Conservation (phyloP, 1,140 invertebrate genomes). For the Drosophila ohnishii region DNA sequence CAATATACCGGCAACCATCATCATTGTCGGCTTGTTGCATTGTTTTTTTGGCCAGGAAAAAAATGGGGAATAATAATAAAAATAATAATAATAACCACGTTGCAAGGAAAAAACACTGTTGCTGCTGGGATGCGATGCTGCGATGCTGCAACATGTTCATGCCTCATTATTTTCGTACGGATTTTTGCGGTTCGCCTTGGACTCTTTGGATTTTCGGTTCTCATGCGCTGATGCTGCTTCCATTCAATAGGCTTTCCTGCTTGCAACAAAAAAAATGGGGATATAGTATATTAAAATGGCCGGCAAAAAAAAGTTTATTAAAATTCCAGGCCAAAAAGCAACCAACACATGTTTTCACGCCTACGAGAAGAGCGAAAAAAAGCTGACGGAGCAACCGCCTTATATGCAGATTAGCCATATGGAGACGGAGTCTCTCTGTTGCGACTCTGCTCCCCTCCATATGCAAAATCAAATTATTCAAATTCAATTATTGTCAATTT, state of each 20-base stretch:
- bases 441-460: slow-evolving; percentile 19
- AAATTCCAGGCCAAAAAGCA: slow-evolving; percentile 62
- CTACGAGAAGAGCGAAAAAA: slow-evolving; percentile 57
- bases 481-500: slow-evolving; percentile 83
- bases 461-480: slow-evolving; percentile 77
- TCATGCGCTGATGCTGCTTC: slow-evolving; percentile 46
- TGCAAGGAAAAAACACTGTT: slow-evolving; percentile 38
- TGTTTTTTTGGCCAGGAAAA: slow-evolving; percentile 61
- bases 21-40: slow-evolving; percentile 63
- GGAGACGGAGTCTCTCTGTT: slow-evolving; percentile 2
- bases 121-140: slow-evolving; percentile 23
- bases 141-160: slow-evolving; percentile 76
- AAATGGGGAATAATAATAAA: slow-evolving; percentile 62
- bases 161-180: slow-evolving; percentile 81
- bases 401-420: slow-evolving; percentile 79
- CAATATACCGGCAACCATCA: slow-evolving; percentile 64
- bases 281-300: slow-evolving; percentile 15
- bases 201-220: slow-evolving; percentile 49
- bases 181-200: slow-evolving; percentile 77
- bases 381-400: slow-evolving; percentile 67
- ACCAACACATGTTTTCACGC: slow-evolving; percentile 80
- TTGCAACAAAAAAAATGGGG: slow-evolving; percentile 19
- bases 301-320: slow-evolving; percentile 74
- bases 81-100: slow-evolving; percentile 73
- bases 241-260: slow-evolving; percentile 38